Evolutionary conservation across 2,888 invertebrate species (phyloP), one percentile per base, ranked within the genome.

Genomic region (Diogma glabrata): DNA sequence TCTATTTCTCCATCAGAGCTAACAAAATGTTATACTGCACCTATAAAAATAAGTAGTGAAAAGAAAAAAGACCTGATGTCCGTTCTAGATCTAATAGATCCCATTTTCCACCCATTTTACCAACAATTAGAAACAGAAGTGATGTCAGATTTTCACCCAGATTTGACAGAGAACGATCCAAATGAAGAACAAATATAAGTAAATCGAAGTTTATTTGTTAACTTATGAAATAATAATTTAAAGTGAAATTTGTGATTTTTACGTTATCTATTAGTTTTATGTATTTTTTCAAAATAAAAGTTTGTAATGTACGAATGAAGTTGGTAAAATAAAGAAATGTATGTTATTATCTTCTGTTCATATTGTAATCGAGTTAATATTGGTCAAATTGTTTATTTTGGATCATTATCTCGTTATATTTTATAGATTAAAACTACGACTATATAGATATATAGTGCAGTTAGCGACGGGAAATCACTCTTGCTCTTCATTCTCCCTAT

Each of bases 321-420:
- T 2, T 28, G 28, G 28, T 28, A 28, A 28, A 28, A 28, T 28
- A 28, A 28, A 28, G 28, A 28, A 28, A 28, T 28, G 28, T 28
- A 28, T 2, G 3, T 2, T 2, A n/a, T n/a, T n/a, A 3, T 28
- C 28, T 2, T 28, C n/a, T 28, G 28, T 28, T 28, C 4, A 33
- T 33, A 33, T 33, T 33, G 33, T 33, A 33, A 33, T 33, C 33
- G 33, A 33, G 33, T 33, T 33, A 33, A 10, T 33, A 33, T 33
- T 33, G 33, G 33, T 33, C 33, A 33, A 33, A 33, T 33, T 33
- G 33, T 33, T 33, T 33, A 4, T 33, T 33, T 33, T 4, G 5
- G 33, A 33, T 33, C 33, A 33, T 7, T 4, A 33, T 3, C 33
- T 3, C 33, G 33, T 33, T 16, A 33, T 33, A 33, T 33, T 33